Conservation (phyloP, 2,113 vertebrate genomes). For the Cottus gobio region DNA sequence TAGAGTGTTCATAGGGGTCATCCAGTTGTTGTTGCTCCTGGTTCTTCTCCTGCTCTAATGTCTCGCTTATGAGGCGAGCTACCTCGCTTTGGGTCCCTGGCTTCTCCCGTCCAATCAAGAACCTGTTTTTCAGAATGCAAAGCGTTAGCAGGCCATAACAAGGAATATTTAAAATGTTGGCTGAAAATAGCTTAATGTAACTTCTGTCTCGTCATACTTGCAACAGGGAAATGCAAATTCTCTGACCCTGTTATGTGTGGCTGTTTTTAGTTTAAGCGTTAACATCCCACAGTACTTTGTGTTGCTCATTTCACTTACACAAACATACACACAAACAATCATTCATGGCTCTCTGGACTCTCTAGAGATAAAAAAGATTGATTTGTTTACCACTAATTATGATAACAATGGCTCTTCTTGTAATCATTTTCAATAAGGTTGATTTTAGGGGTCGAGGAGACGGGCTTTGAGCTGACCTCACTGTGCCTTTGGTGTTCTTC, state of each 20-base stretch:
- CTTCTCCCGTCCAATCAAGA: slow-evolving; percentile 93
- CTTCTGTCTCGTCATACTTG: background rate
- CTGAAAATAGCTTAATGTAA: background rate
- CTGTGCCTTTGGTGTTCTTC: slow-evolving; percentile 94
- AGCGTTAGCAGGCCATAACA: background rate
- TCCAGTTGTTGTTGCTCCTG: slow-evolving; percentile 84
- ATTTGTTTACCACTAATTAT: background rate
- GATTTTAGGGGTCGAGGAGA: background rate
- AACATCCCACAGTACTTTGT: slow-evolving; percentile 22
- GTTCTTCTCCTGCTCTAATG: slow-evolving; percentile 91
- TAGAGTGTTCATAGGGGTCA: slow-evolving; percentile 87
- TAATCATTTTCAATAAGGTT: slow-evolving; percentile 16
- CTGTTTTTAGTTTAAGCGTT: slow-evolving; percentile 60
- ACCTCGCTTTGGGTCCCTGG: slow-evolving; percentile 93
- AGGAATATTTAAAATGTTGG: slow-evolving; percentile 4
- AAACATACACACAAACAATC: background rate
- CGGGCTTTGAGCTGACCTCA: slow-evolving; percentile 82
- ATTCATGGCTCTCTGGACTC: background rate
- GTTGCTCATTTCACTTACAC: slow-evolving; percentile 2
- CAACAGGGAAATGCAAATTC: slow-evolving; percentile 38
- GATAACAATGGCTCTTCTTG: background rate
- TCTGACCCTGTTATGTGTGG: background rate
- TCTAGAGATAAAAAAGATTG: background rate
- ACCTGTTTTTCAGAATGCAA: slow-evolving; percentile 75
- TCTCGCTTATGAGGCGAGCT: slow-evolving; percentile 93